Evolutionary conservation across 1,140 invertebrate genomes (phyloP).

Genomic region (Rhizoglyphus robini): DNA sequence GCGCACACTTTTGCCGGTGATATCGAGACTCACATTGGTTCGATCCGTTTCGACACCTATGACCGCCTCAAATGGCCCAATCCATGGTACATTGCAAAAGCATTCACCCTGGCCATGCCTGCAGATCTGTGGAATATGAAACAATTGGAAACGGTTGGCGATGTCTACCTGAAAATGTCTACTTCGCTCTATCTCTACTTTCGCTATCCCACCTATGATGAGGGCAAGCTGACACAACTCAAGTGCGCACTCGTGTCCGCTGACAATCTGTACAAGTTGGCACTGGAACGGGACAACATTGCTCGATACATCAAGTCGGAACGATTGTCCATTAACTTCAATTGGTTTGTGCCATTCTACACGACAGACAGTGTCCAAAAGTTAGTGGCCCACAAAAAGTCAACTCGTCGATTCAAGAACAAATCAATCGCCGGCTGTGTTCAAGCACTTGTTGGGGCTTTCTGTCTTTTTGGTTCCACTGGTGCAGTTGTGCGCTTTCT

Average conservation of each 20-base stretch:
- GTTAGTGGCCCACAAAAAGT: not conserved
- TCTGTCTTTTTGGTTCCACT: slow-evolving; percentile 44
- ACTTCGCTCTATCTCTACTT: slow-evolving; percentile 55
- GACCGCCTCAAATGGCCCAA: slow-evolving; percentile 9
- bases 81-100: slow-evolving; percentile 4
- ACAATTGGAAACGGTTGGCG: slow-evolving; percentile 67
- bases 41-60: slow-evolving; percentile 3
- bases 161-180: slow-evolving; percentile 72
- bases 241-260: slow-evolving; percentile 66
- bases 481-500: slow-evolving; percentile 47
- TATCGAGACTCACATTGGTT: not conserved
- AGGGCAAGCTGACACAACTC: slow-evolving; percentile 59
- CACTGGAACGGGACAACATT: slow-evolving; percentile 39
- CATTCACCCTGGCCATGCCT: slow-evolving; percentile 33
- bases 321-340: not conserved
- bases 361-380: too few species aligned
- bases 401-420: slow-evolving; percentile 29
- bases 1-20: not conserved
- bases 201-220: slow-evolving; percentile 49
- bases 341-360: not conserved
- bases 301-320: slow-evolving; percentile 33
- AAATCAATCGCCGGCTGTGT: slow-evolving; percentile 63
- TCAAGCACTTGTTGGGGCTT: slow-evolving; percentile 68
- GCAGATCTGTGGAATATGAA: slow-evolving; percentile 69
- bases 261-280: slow-evolving; percentile 56